A percentile compares a stretch with the other conserved stretches of the same genome.
phyloP scores from a whole-genome alignment of 2,113 vertebrate genomes.

The Pollimyrus isidori region DNA sequence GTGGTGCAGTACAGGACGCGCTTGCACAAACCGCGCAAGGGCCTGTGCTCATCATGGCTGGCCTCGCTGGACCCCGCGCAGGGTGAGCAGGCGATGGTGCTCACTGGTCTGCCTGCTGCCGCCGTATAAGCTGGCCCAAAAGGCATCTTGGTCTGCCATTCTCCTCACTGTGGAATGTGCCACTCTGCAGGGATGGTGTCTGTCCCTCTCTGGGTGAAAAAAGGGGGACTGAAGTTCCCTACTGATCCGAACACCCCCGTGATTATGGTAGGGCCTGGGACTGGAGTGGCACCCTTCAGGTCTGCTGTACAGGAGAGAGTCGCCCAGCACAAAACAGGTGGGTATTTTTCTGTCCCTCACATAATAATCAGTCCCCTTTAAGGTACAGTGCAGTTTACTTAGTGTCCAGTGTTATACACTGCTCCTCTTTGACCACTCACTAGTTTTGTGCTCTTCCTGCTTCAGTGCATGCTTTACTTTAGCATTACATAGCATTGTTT shows the following conservation, averaged over 20 bases:
- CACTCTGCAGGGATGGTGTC: slow-evolving; percentile 52
- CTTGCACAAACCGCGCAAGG: slow-evolving; percentile 68
- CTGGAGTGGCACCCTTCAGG: slow-evolving; percentile 89
- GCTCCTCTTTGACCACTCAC: neutral
- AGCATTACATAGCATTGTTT: neutral
- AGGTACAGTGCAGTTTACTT: neutral
- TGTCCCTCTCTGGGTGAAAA: slow-evolving; percentile 85
- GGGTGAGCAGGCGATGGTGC: slow-evolving; percentile 48
- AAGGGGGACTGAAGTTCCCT: slow-evolving; percentile 75
- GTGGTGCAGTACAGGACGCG: slow-evolving; percentile 81
- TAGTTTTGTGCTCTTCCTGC: neutral
- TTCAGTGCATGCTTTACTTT: neutral
- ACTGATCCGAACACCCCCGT: slow-evolving; percentile 53
- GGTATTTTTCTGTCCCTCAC: slow-evolving; percentile 18
- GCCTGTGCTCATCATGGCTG: slow-evolving; percentile 89
- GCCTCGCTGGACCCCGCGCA: slow-evolving; percentile 71
- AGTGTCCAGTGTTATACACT: neutral
- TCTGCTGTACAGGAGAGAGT: slow-evolving; percentile 77
- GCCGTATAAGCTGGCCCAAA: neutral
- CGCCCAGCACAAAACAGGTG: slow-evolving; percentile 61
- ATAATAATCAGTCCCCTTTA: neutral
- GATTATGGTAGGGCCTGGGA: slow-evolving; percentile 91
- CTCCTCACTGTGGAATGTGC: neutral
- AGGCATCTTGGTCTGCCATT: neutral
- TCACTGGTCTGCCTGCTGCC: neutral